phyloP scores from a whole-genome alignment of 2,797 vertebrate genomes.

The Tenualosa thibaudeaui region DNA sequence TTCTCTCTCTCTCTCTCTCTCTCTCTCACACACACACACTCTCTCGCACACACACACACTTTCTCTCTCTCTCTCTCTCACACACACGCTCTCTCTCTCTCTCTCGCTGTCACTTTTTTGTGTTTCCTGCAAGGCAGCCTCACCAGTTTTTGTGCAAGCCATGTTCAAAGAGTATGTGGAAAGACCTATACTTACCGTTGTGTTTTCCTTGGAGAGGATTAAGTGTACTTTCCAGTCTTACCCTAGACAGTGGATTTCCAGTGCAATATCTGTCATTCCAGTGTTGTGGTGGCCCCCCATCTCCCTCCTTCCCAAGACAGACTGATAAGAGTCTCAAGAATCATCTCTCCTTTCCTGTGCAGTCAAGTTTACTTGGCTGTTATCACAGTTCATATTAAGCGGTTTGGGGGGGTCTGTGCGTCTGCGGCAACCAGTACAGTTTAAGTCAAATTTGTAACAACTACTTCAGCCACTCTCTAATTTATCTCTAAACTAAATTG shows the following conservation, averaged over 20 bases:
- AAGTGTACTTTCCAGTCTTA: constrained; percentile 24
- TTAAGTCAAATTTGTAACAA: background rate
- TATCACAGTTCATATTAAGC: background rate
- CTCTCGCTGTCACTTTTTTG: background rate
- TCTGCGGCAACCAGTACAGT: background rate
- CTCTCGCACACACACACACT: too few species aligned
- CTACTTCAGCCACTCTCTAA: background rate
- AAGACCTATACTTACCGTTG: constrained; percentile 25
- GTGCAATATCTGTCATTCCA: constrained; percentile 29
- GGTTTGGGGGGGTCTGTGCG: background rate
- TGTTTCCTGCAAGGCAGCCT: background rate
- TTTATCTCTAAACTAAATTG: background rate
- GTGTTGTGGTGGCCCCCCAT: background rate
- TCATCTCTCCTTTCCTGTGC: background rate
- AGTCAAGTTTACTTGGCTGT: background rate
- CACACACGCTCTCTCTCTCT: too few species aligned
- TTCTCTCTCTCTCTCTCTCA: too few species aligned
- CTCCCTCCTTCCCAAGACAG: background rate
- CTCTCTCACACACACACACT: too few species aligned
- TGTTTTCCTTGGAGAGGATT: constrained; percentile 41
- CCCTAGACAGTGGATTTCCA: constrained; percentile 31
- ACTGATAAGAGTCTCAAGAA: constrained; percentile 11
- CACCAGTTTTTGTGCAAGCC: constrained; percentile 12
- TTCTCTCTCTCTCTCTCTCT: too few species aligned
- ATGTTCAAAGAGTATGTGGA: constrained; percentile 2